Evolutionary conservation across 2,888 invertebrate species (phyloP), one percentile per base, ranked within the genome.

Genomic region (Drosophila prostipennis): DNA sequence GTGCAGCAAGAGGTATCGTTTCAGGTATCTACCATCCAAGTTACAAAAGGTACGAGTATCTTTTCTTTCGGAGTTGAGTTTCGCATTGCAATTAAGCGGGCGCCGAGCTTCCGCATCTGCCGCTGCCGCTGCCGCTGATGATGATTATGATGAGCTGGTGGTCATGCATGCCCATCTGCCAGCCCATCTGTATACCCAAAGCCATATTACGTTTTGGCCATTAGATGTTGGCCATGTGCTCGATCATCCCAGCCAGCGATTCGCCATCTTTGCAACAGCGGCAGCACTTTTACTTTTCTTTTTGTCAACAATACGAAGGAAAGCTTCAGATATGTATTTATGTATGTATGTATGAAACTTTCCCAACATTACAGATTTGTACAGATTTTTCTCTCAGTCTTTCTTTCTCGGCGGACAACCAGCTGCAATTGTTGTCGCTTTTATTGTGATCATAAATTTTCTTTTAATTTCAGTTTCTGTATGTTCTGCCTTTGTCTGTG

Each of bases 21-120:
- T 37, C 36, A 45, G n/a, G 53, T 43, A 37, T 43, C 55, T 43
- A 23, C 34, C n/a, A 14, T n/a, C 2, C 26, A 64, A 64, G 39
- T 71, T 43, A 53, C 68, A 65, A 61, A 65, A 71, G 78, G 75
- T 77, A 57, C 37, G 6, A 11, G 46, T 45, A 82, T 78, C 63
- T 61, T 73, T 53, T 69, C 53, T 54, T 61, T 69, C 37, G 8
- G n/a, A n/a, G n/a, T n/a, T 19, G 3, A 56, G 71, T 72, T 74
- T 80, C 77, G 80, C 80, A 80, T 75, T 76, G 84, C 80, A 81
- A 84, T 81, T 84, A 80, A 80, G 77, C 73, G 63, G 54, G 16
- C 57, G 19, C 39, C 16, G 19, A 59, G 81, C 77, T 81, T 81
- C 81, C 81, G 81, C 81, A 74, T 71, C 77, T 49, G 57, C 5